phyloP scores from a whole-genome alignment of 2,888 invertebrate species.

The Ormyrus rosae region DNA sequence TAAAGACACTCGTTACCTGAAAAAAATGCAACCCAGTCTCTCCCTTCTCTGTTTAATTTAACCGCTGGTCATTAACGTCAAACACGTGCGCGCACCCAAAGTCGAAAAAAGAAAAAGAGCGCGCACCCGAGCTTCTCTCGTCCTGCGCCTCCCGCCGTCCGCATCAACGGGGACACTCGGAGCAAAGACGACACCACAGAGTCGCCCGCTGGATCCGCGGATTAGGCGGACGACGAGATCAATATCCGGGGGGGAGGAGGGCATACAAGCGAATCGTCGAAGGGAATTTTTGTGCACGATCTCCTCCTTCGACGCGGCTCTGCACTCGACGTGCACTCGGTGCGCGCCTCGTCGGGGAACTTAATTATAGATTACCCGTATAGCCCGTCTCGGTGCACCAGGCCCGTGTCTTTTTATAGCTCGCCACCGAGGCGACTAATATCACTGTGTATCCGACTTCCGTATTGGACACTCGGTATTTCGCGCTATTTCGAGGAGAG shows the following conservation, averaged over 20 bases:
- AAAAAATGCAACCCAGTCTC: too few species aligned
- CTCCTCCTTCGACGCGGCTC: background rate
- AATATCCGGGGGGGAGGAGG: background rate
- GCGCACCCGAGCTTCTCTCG: too few species aligned
- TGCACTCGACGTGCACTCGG: slow-evolving; percentile 4
- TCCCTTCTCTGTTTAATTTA: too few species aligned
- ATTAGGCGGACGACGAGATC: background rate
- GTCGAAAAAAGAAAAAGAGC: too few species aligned
- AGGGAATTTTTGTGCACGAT: slow-evolving; percentile 18
- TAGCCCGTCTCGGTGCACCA: slow-evolving; percentile 18
- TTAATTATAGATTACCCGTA: slow-evolving; percentile 50
- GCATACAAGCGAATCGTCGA: background rate
- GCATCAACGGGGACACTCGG: too few species aligned
- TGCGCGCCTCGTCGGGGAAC: slow-evolving; percentile 18
- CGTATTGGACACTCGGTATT: background rate
- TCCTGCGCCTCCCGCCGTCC: too few species aligned
- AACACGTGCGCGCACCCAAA: too few species aligned
- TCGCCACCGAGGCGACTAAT: background rate
- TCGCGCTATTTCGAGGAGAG: background rate
- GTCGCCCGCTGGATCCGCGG: too few species aligned
- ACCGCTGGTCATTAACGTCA: too few species aligned
- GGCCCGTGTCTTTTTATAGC: slow-evolving; percentile 41
- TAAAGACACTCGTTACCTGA: too few species aligned
- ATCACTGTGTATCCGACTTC: slow-evolving; percentile 25
- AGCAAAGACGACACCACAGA: too few species aligned